Conservation (phyloP, 2,797 vertebrate genomes). For the Clarias pachynema region DNA sequence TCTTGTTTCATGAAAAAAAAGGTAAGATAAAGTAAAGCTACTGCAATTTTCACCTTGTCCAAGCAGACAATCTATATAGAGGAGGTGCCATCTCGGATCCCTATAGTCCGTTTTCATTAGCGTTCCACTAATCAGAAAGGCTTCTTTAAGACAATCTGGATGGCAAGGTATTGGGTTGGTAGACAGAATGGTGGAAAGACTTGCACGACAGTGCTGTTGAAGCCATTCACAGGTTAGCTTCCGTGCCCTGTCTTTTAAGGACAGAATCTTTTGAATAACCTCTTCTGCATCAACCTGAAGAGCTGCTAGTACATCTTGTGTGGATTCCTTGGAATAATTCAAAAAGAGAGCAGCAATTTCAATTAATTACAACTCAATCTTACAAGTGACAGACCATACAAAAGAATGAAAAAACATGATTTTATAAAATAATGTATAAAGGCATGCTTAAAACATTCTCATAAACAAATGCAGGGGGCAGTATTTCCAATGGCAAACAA, state of each 20-base stretch:
- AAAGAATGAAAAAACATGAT: background rate
- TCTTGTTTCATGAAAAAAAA: background rate
- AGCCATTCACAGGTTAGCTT: conserved; percentile 82
- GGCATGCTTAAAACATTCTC: background rate
- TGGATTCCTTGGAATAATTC: conserved; percentile 78
- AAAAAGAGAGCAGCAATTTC: background rate
- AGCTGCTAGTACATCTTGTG: conserved; percentile 78
- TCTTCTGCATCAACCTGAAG: conserved; percentile 75
- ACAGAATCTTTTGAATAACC: conserved; percentile 79
- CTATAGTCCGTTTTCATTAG: conserved; percentile 75
- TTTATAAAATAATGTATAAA: background rate
- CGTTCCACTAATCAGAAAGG: conserved; percentile 71
- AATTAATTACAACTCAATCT: background rate
- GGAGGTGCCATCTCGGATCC: conserved; percentile 76
- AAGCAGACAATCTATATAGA: conserved; percentile 82
- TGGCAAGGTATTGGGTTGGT: conserved; percentile 58
- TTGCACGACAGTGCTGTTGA: conserved; percentile 73
- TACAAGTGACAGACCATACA: background rate
- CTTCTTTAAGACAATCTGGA: conserved; percentile 70
- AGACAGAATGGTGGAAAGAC: conserved; percentile 65
- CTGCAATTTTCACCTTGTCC: conserved; percentile 75
- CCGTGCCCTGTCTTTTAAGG: conserved; percentile 80
- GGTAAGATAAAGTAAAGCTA: background rate
- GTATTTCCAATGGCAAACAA: background rate
- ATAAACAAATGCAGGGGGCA: background rate